Base-by-base conservation (phyloP, 2,888 invertebrate genomes). In the Drosophila mimica region DNA sequence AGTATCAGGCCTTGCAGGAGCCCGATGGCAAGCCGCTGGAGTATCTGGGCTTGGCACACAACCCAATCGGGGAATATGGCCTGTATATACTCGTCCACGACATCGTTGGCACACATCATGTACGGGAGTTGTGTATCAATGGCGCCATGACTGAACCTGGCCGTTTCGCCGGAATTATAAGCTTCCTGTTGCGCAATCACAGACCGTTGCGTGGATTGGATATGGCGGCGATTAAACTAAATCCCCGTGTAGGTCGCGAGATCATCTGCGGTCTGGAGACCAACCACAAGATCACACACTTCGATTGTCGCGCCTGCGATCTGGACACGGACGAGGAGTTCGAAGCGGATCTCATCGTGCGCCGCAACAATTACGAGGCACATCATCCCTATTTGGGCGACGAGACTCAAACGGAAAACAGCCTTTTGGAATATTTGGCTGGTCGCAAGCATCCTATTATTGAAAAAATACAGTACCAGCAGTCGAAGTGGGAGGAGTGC, bases 21-120 rank as follows among this genome's bases (percentile, higher is more conserved):
- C 82, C 77, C 3, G 49, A 64, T 0, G 68, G 62, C 0, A 75
- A 67, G 0, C 34, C 70, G 0, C 56, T 92, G n/a, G 66, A 70
- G 38, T 91, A 89, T 54, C 73, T 92, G 9, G 89, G 89, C 0
- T 51, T 92, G 20, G 89, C 86, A 0, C 81, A 91, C 54, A 92
- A 92, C 68, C 84, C 81, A 0, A 36, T 92, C 0, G n/a, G 40
- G 2, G 74, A 83, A 4, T 7, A 56, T 1, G 84, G 86, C 0
- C n/a, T 92, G 0, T 49, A 40, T 4, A 17, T 34, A 2, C 57
- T 92, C 0, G 2, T 63, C 9, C 13, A 52, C 0, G 31, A 56
- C 2, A 70, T 92, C 9, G 20, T 79, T 0, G 77, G 67, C 2
- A 88, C 86, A 0, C 25, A 78, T 0, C 80, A 91, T 4, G 63